Evolutionary conservation across 2,888 invertebrate species (phyloP), one percentile per base, ranked within the genome.

Genomic region (Lithosia quadra): DNA sequence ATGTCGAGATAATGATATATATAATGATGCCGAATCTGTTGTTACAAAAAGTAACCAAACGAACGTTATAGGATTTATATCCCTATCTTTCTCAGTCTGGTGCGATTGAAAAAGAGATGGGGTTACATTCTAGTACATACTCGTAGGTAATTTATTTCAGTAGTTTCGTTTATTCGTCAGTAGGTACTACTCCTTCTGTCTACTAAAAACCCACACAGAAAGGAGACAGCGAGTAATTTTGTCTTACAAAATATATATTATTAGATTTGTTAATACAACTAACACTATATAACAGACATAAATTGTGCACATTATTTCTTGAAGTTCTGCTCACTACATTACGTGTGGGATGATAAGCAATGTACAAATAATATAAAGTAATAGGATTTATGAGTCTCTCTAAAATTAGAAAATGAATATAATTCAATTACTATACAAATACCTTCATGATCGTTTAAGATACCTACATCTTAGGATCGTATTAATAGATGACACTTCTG

Each of bases 221-320:
- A 39, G 18, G 39, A 18, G 18, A 13, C 18, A 21, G 39, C 22
- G 9, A 60, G 24, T 24, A 18, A 24, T 22, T 36, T 24, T 18
- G 24, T 39, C 15, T 39, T 60, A 24, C 39, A 24, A 5, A 39
- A 24, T 22, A 39, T 15, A 18, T 22, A 36, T 60, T 60, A 24
- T 39, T 60, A 39, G 49, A 60, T 18, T 39, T 60, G 39, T 60
- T 60, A 60, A 60, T 39, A 60, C 39, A 60, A 1, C n/a, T 49
- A 43, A 18, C 18, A 60, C 36, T 39, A 15, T 60, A 60, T 36
- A 39, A 15, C 34, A 68, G 56, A 63, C 69, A 69, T 75, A 78
- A 75, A 78, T 75, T 66, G 67, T 67, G 36, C 2, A 53, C 36
- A 21, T 57, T 62, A 64, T 8, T 61, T 55, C 36, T 60, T 34